Evolutionary conservation across 2,113 vertebrate species (phyloP).

Genomic region (Dryoscopus gambensis): DNA sequence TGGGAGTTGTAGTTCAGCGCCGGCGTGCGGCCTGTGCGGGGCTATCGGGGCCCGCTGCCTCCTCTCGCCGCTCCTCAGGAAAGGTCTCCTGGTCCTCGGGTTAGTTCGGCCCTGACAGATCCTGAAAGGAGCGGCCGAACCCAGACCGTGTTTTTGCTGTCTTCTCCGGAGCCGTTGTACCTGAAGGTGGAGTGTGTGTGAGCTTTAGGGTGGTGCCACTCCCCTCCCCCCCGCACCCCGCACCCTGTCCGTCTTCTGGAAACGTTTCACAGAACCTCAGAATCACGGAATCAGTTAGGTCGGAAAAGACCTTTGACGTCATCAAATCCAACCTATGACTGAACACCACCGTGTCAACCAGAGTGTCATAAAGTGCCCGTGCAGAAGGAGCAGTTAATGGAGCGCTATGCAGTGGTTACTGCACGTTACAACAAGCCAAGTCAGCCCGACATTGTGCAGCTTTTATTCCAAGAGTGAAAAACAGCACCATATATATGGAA

Average conservation of each 20-base stretch:
- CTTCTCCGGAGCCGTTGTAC: background rate
- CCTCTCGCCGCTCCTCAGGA: background rate
- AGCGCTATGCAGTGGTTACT: no score
- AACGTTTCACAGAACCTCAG: background rate
- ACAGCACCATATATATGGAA: no score
- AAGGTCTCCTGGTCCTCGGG: background rate
- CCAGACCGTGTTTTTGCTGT: background rate
- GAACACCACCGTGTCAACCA: background rate
- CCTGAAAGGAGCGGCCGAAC: no score
- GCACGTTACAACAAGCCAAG: background rate
- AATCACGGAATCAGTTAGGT: background rate
- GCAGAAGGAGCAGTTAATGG: background rate
- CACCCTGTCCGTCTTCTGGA: rapidly evolving
- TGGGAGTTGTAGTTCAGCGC: background rate
- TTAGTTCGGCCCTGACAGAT: no score
- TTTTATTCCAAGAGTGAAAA: background rate
- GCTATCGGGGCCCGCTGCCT: background rate
- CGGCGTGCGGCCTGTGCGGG: background rate
- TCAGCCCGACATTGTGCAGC: no score
- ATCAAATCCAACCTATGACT: no score
- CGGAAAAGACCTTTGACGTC: background rate
- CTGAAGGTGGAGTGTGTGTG: rapidly evolving
- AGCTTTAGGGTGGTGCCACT: no score
- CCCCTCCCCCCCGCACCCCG: rapidly evolving
- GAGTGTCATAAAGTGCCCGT: background rate